A percentile compares a stretch with the other conserved stretches of the same genome.
phyloP scores from a whole-genome alignment of 2,113 vertebrate species.

The Phylloscopus trochiloides region DNA sequence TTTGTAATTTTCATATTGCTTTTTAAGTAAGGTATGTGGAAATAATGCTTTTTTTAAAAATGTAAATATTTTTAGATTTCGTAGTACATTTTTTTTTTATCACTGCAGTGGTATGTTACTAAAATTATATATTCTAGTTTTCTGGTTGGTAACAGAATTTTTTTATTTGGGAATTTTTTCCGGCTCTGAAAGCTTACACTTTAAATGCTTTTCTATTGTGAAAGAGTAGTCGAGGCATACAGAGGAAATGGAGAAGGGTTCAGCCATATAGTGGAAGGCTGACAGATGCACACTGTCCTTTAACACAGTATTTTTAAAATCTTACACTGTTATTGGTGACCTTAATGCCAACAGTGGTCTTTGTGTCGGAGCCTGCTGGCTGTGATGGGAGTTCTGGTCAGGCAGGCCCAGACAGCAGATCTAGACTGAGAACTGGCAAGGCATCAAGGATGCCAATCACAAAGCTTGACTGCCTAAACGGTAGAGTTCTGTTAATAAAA shows the following conservation, averaged over 20 bases:
- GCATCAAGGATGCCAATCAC: neutral
- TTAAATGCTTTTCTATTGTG: neutral
- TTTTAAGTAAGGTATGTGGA: neutral
- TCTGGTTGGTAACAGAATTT: neutral
- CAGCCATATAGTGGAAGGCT: neutral
- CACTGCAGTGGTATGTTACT: neutral
- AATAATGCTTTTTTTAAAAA: neutral
- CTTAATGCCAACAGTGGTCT: neutral
- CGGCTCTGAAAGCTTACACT: neutral
- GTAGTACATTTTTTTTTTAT: neutral
- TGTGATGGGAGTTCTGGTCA: neutral
- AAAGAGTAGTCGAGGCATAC: neutral
- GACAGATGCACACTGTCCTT: neutral
- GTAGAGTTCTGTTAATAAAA: neutral
- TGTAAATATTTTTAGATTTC: neutral
- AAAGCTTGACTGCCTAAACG: neutral
- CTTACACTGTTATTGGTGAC: neutral
- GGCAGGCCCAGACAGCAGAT: neutral
- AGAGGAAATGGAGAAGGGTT: neutral
- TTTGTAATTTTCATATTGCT: neutral
- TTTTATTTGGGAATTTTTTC: neutral
- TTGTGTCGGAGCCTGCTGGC: neutral
- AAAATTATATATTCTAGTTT: neutral
- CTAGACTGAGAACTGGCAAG: neutral
- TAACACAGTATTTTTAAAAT: neutral